Evolutionary conservation across 2,113 vertebrate genomes (phyloP).

Genomic region (Pantherophis guttatus): DNA sequence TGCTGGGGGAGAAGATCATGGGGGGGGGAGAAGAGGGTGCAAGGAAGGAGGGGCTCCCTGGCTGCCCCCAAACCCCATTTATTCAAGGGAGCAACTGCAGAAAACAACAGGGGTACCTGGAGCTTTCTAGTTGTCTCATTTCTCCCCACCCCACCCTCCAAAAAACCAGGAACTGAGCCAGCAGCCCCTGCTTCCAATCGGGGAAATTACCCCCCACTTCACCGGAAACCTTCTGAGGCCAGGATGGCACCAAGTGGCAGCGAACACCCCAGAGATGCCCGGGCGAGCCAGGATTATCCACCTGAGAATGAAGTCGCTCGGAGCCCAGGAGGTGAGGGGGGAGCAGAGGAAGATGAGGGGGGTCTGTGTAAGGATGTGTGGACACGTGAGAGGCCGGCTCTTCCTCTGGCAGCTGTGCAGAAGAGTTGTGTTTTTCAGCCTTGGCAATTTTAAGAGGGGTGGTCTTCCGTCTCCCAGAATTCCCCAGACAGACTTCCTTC

Average conservation of each 20-base stretch:
- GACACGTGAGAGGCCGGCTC: fast-evolving
- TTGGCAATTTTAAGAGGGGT: background rate
- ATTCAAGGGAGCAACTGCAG: background rate
- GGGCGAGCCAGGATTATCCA: constrained; percentile 32
- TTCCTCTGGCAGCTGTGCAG: background rate
- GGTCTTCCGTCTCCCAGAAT: background rate
- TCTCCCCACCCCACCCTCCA: background rate
- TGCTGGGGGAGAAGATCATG: background rate
- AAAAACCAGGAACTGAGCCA: constrained; percentile 48
- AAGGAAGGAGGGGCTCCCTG: background rate
- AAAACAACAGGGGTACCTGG: background rate
- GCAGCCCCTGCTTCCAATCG: constrained; percentile 23
- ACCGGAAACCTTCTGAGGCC: constrained; percentile 56
- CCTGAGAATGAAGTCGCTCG: constrained; percentile 45
- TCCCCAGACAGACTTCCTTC: too few relatives aligned
- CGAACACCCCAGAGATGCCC: constrained; percentile 19
- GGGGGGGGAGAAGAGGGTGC: background rate
- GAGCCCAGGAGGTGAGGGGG: constrained; percentile 69
- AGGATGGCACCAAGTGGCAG: constrained; percentile 48
- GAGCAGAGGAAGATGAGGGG: background rate
- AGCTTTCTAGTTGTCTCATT: background rate
- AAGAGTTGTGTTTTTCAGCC: background rate
- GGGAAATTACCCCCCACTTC: constrained; percentile 39
- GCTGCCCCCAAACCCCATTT: background rate
- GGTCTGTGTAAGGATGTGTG: background rate